A percentile compares a stretch with the other conserved stretches of the same genome.
phyloP scores from a whole-genome alignment of 2,113 vertebrate species.

The Cinclus cinclus region DNA sequence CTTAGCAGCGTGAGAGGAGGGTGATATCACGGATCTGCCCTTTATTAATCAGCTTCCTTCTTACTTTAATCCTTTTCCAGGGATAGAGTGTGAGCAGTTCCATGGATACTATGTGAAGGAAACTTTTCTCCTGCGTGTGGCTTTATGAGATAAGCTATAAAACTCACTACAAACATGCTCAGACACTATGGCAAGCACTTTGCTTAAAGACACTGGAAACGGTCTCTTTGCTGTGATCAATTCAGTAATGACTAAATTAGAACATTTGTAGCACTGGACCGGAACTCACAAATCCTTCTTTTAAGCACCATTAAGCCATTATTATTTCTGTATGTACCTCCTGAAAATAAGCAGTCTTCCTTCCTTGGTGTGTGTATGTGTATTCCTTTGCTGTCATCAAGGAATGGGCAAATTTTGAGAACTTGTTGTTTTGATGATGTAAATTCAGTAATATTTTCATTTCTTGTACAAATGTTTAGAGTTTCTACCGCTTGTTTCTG shows the following conservation, averaged over 20 bases:
- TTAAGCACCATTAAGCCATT: not conserved
- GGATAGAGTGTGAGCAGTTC: not conserved
- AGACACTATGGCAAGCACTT: not conserved
- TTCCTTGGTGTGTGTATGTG: not conserved
- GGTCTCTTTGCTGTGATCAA: not conserved
- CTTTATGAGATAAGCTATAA: not conserved
- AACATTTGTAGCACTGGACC: not conserved
- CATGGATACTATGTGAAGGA: not conserved
- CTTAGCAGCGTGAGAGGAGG: not conserved
- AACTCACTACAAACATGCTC: not conserved
- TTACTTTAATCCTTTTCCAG: not conserved
- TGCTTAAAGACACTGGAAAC: not conserved
- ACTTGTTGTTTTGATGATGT: not conserved
- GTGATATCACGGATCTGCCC: not conserved
- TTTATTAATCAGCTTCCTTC: conserved; percentile 4
- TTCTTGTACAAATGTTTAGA: not conserved
- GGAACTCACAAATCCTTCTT: not conserved
- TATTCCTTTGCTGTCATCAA: not conserved
- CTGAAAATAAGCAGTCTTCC: not conserved
- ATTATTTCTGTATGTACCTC: not conserved
- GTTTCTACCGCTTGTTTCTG: conserved; percentile 42
- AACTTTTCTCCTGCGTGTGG: not conserved
- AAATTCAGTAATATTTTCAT: conserved; percentile 42
- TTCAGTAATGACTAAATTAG: not conserved
- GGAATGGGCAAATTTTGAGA: not conserved